Evolutionary conservation across 2,113 vertebrate genomes (phyloP).

Genomic region (Montifringilla adamsi): DNA sequence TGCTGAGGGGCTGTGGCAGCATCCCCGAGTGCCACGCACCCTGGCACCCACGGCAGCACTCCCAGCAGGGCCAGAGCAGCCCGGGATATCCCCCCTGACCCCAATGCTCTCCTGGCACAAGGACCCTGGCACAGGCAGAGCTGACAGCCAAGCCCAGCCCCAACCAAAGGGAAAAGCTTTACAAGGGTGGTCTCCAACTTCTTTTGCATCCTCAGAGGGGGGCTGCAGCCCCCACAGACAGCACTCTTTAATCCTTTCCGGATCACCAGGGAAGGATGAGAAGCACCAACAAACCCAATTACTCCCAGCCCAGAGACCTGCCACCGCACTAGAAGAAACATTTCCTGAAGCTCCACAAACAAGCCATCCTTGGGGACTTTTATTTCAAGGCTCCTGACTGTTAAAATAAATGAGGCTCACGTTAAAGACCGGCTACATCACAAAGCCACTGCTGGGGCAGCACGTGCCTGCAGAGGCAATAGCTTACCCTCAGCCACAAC

Average conservation of each 20-base stretch:
- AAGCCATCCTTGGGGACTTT: constrained; percentile 65
- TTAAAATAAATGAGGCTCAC: constrained; percentile 69
- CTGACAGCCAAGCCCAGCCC: fast-evolving
- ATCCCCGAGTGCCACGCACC: fast-evolving
- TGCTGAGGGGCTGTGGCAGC: background rate
- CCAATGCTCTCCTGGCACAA: background rate
- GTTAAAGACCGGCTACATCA: constrained; percentile 51
- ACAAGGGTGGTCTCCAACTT: background rate
- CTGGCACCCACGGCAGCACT: background rate
- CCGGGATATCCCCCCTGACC: fast-evolving
- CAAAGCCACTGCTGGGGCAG: constrained; percentile 35
- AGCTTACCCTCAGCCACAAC: background rate
- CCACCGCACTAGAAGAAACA: background rate
- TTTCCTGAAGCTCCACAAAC: constrained; percentile 68
- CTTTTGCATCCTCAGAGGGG: background rate
- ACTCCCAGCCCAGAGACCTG: background rate
- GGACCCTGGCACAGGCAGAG: background rate
- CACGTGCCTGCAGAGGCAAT: background rate
- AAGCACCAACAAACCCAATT: background rate
- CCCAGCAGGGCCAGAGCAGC: background rate
- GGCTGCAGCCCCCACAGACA: background rate
- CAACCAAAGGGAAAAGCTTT: background rate
- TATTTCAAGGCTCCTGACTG: constrained; percentile 70
- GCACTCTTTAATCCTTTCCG: background rate
- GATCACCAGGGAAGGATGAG: background rate